Conservation (phyloP, 64 coral and sea anemone genomes). For the Pocillopora verrucosa region DNA sequence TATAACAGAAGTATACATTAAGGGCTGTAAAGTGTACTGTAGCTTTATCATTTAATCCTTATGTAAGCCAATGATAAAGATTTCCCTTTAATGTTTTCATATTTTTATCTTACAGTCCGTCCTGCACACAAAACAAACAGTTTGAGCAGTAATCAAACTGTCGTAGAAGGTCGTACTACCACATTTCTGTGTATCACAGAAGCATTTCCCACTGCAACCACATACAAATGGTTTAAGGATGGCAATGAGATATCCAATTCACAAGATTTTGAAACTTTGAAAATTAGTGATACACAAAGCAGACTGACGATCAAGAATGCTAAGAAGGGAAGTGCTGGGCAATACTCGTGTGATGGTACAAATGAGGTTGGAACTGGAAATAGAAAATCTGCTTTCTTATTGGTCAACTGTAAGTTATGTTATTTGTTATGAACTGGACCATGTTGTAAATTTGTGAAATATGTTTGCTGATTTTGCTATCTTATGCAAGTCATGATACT, state of each 20-base stretch:
- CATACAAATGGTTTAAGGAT: conserved; percentile 71
- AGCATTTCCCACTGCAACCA: conserved; percentile 10
- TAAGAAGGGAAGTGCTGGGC: conserved; percentile 52
- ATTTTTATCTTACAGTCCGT: conserved; percentile 49
- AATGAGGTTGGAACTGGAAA: conserved; percentile 54
- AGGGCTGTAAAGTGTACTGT: too few relatives aligned
- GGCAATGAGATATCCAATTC: background rate
- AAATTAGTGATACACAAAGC: background rate
- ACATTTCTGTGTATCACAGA: conserved; percentile 27
- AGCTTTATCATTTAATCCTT: too few relatives aligned
- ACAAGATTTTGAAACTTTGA: conserved; percentile 61
- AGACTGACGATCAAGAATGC: conserved; percentile 21
- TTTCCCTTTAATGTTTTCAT: background rate
- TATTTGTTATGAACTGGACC: too few relatives aligned
- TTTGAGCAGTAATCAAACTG: conserved; percentile 38
- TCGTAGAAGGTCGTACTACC: background rate
- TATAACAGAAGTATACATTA: too few relatives aligned
- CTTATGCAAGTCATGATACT: too few relatives aligned
- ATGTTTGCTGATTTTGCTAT: too few relatives aligned
- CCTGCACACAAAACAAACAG: conserved; percentile 41
- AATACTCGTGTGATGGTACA: conserved; percentile 60
- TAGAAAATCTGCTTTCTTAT: too few relatives aligned
- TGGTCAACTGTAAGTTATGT: too few relatives aligned
- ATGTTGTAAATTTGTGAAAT: too few relatives aligned
- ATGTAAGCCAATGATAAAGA: too few relatives aligned